Evolutionary conservation across 1,140 invertebrate species (phyloP), one percentile per base, ranked within the genome.

Genomic region (Scylla paramamosain): DNA sequence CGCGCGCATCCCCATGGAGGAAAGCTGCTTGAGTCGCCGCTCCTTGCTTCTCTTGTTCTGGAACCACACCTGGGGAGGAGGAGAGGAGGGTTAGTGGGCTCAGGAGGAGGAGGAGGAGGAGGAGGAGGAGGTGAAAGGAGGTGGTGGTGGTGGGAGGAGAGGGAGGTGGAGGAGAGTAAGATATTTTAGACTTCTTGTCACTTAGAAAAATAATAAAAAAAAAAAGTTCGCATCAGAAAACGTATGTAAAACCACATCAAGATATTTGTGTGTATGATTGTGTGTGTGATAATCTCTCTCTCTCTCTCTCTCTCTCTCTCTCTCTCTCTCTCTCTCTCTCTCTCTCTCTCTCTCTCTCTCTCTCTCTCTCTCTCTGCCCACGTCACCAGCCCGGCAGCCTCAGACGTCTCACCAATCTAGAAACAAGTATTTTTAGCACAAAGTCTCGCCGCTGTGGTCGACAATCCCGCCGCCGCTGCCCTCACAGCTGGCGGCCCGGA

Each of bases 11-110:
- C 99, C 99, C 98, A 99, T 99, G 94, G 98, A 98, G 91, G 98
- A 99, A 96, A 99, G 97, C 97, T 99, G 98, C n/a, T 99, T 98
- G 97, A 98, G 97, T 45, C 98, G 97, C 8, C 98, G 96, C 96
- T 98, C 98, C 96, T 98, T 98, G 93, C 97, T 97, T 45, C 97
- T 96, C 39, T 97, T 96, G 96, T 98, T 97, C 96, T 98, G 97
- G 96, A 98, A 97, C 97, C 97, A 98, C 32, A 97, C 97, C 97
- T 98, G 96, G 0, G 31, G 88, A 32, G 20, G 59, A 28, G 32
- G 32, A 84, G 32, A 32, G 77, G 83, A 31, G 14, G 52, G n/a
- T 6, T 16, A n/a, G 28, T 28, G 31, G 29, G 28, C 7, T 28
- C 16, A 59, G 2, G 12, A 46, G 29, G 31, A 32, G 31, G 52